Conservation (phyloP, 2,113 vertebrate species). For the Gasterosteus aculeatus region DNA sequence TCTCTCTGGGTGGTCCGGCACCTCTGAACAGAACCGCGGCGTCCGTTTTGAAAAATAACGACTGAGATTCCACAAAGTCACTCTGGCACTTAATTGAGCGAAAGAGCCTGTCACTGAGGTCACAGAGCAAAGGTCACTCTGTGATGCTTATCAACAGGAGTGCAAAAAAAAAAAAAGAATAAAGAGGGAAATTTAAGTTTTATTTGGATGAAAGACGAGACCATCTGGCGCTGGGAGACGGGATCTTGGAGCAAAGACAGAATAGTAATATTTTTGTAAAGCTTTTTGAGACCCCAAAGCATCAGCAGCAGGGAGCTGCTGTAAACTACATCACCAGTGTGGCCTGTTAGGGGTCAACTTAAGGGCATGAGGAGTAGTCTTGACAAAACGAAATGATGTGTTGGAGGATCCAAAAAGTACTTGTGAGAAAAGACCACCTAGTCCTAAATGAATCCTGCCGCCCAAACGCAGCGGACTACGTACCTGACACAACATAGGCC, state of each 20-base stretch:
- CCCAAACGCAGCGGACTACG: background rate
- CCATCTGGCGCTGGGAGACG: conserved; percentile 11
- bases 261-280: background rate
- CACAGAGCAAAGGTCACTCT: conserved; percentile 66
- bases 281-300: background rate
- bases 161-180: background rate
- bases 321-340: background rate
- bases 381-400: background rate
- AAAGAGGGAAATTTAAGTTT: conserved; percentile 38
- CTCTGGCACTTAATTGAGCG: conserved; percentile 60
- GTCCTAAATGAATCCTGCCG: background rate
- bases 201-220: conserved; percentile 34
- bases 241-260: conserved; percentile 19
- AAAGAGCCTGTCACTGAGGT: conserved; percentile 54
- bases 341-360: background rate
- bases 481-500: background rate
- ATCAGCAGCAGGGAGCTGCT: background rate
- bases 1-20: conserved; percentile 64
- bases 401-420: background rate
- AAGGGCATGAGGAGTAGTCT: background rate
- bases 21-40: conserved; percentile 50
- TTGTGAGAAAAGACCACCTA: background rate
- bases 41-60: conserved; percentile 55
- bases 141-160: conserved; percentile 55
- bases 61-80: conserved; percentile 58